phyloP scores from a whole-genome alignment of 2,888 invertebrate genomes.

The Drosophila nigricruria region DNA sequence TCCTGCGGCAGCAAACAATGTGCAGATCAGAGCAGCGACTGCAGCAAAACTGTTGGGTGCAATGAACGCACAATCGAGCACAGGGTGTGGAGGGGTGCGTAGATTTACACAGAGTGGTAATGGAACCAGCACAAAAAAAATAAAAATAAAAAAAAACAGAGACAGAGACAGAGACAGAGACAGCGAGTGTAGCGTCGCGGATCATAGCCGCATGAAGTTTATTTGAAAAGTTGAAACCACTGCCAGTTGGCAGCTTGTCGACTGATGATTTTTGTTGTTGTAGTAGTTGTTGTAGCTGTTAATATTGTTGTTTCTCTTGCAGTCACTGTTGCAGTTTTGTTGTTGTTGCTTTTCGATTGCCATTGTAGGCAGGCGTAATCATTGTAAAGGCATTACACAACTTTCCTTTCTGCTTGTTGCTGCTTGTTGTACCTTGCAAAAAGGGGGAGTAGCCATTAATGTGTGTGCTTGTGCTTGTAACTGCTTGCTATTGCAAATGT shows the following conservation, averaged over 20 bases:
- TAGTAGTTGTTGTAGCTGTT: constrained; percentile 17
- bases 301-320: constrained; percentile 29
- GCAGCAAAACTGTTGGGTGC: constrained; percentile 60
- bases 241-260: constrained; percentile 50
- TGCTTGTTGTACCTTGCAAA: constrained; percentile 38
- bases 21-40: constrained; percentile 35
- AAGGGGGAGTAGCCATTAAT: constrained; percentile 18
- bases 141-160: constrained; percentile 8
- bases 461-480: constrained; percentile 4
- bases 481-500: neutral
- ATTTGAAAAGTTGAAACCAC: constrained; percentile 73
- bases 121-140: constrained; percentile 17
- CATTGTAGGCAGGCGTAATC: constrained; percentile 53
- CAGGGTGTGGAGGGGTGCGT: constrained; percentile 21
- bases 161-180: constrained; percentile 26
- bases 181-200: constrained; percentile 39
- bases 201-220: constrained; percentile 65
- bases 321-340: constrained; percentile 8
- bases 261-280: constrained; percentile 34
- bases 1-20: constrained; percentile 62
- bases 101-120: constrained; percentile 1
- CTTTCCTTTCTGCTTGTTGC: constrained; percentile 65
- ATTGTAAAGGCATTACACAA: constrained; percentile 75
- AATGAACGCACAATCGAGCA: constrained; percentile 75
- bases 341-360: constrained; percentile 13